Percentiles rank a stretch among this genome's conserved stretches.
phyloP scores from a whole-genome alignment of 2,888 invertebrate species.

The Escarpia spicata region DNA sequence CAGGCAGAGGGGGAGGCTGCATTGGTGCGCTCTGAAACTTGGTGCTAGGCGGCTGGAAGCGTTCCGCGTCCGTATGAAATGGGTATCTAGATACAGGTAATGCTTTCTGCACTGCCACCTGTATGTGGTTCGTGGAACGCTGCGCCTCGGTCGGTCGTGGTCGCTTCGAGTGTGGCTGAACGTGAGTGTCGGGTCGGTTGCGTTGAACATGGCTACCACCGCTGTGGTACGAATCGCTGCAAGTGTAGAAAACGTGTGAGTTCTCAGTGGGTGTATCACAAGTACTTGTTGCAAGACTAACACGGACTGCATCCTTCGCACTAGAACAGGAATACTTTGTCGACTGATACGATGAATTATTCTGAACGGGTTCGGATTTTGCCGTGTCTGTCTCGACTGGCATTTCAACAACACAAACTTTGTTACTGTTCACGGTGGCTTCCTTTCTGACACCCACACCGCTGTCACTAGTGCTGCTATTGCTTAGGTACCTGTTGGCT shows the following conservation, averaged over 20 bases:
- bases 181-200: neutral
- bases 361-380: neutral
- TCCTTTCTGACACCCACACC: neutral
- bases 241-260: neutral
- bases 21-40: neutral
- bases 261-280: neutral
- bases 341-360: neutral
- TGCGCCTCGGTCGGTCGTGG: neutral
- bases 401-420: neutral
- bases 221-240: neutral
- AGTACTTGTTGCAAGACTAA: neutral
- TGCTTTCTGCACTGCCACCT: neutral
- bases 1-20: neutral
- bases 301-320: neutral
- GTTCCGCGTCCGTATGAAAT: neutral
- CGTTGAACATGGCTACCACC: neutral
- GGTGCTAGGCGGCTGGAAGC: neutral
- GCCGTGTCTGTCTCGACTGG: neutral
- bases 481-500: neutral
- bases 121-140: neutral
- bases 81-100: neutral
- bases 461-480: slow-evolving; percentile 10
- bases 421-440: neutral
- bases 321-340: slow-evolving; percentile 13
- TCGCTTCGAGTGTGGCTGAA: neutral